These are phyloP conservation scores for Aphelenchoides besseyi DNA, from an alignment of 1,140 invertebrate species.

Conservation along the genomic window DNA sequence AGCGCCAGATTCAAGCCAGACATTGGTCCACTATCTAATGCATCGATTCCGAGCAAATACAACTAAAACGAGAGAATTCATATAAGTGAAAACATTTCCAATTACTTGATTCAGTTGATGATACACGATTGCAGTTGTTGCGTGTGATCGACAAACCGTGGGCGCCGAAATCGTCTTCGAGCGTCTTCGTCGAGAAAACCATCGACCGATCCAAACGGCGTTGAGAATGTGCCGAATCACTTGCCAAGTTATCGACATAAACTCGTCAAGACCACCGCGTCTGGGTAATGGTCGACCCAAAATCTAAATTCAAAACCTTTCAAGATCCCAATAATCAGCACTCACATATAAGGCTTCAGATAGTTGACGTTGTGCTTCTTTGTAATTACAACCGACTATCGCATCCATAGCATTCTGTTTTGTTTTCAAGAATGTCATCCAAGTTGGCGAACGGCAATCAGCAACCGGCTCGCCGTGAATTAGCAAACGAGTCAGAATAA, in stretches of 20 bases:
- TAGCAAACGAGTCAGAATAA: conserved; percentile 38
- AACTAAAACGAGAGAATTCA: conserved; percentile 33
- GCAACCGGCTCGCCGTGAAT: conserved; percentile 49
- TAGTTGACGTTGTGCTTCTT: conserved; percentile 60
- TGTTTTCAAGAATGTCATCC: conserved; percentile 46
- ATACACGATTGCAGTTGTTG: conserved; percentile 59
- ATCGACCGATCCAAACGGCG: conserved; percentile 58
- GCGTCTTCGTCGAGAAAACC: conserved; percentile 49
- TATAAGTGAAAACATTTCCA: conserved; percentile 9
- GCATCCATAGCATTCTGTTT: conserved; percentile 41
- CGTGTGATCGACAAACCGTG: conserved; percentile 55
- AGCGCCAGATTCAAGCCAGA: conserved; percentile 55
- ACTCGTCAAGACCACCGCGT: conserved; percentile 48
- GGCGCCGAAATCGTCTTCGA: conserved; percentile 36
- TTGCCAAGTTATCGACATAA: conserved; percentile 56
- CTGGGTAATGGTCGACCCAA: conserved; percentile 49
- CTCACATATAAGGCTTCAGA: conserved; percentile 46
- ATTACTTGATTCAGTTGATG: conserved; percentile 58
- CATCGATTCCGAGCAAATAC: conserved; percentile 52
- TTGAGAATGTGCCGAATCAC: conserved; percentile 57
- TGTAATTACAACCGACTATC: conserved; percentile 48
- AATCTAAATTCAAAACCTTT: conserved; percentile 34
- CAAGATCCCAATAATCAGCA: neutral
- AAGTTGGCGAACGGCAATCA: conserved; percentile 38
- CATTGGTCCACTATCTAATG: conserved; percentile 19